Conservation (phyloP, 2,113 vertebrate genomes). For the Ameiurus melas region DNA sequence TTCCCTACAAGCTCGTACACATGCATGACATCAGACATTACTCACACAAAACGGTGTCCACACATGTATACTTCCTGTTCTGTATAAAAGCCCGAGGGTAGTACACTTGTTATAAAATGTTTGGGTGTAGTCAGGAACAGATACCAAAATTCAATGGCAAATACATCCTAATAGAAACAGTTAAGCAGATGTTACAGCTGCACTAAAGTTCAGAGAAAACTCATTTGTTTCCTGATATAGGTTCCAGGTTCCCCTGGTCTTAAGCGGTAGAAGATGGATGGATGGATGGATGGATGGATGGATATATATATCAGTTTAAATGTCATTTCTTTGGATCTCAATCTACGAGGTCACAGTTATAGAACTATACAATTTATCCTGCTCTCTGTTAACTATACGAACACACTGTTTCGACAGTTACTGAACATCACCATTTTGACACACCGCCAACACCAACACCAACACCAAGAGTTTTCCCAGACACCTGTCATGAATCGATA, state of each 20-base stretch:
- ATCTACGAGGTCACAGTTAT: neutral
- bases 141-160: neutral
- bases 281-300: too few relatives aligned
- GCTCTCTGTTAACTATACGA: too few relatives aligned
- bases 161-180: neutral
- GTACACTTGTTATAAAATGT: neutral
- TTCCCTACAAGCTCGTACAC: constrained; percentile 5
- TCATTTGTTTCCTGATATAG: too few relatives aligned
- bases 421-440: too few relatives aligned
- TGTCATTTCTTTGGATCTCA: neutral
- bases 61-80: neutral
- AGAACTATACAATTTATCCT: neutral
- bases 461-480: neutral
- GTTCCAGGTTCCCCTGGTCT: too few relatives aligned
- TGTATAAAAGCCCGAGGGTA: neutral
- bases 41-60: neutral
- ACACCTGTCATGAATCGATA: neutral
- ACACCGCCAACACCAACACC: neutral
- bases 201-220: neutral
- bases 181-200: neutral
- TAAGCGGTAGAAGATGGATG: too few relatives aligned
- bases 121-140: neutral
- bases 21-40: neutral
- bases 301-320: neutral
- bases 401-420: neutral